Base-by-base conservation (phyloP, 1,140 invertebrate genomes). In the Drusus annulatus region DNA sequence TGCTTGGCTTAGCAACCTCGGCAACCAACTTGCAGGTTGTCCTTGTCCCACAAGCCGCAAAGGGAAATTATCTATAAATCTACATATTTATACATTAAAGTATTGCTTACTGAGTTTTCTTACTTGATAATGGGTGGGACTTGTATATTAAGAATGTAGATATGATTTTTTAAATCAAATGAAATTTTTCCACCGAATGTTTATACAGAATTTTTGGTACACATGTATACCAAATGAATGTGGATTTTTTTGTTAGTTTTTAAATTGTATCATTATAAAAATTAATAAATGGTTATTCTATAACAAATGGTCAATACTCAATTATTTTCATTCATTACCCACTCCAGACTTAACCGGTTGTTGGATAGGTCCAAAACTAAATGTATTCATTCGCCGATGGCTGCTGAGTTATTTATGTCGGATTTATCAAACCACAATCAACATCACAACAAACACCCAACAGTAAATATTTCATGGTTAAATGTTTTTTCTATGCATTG, bases 281-380 rank as follows among this genome's bases (percentile, higher is more conserved):
- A 74, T 71, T 71, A 79, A 79, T 79, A 79, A 79, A 79, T 79
- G 78, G 78, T 79, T 79, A 79, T 79, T 79, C 78, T 79, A 79
- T 65, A 79, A 79, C 25, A 79, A 71, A 71, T 51, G 68, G 50
- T 52, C 68, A 71, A 71, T 5, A 31, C 28, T 28, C 25, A 28
- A n/a, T n/a, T n/a, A n/a, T n/a, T n/a, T n/a, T n/a, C n/a, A n/a
- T n/a, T n/a, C n/a, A n/a, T n/a, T n/a, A n/a, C n/a, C n/a, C n/a
- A n/a, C n/a, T n/a, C n/a, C n/a, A n/a, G n/a, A n/a, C n/a, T n/a
- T n/a, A n/a, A n/a, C n/a, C n/a, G n/a, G n/a, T n/a, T n/a, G n/a
- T n/a, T n/a, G n/a, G n/a, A n/a, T n/a, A n/a, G n/a, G n/a, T n/a
- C n/a, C n/a, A n/a, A n/a, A n/a, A n/a, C n/a, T n/a, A n/a, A n/a